A percentile compares a stretch with the other conserved stretches of the same genome.
phyloP scores from a whole-genome alignment of 2,888 invertebrate genomes.

The Bombyx huttoni region DNA sequence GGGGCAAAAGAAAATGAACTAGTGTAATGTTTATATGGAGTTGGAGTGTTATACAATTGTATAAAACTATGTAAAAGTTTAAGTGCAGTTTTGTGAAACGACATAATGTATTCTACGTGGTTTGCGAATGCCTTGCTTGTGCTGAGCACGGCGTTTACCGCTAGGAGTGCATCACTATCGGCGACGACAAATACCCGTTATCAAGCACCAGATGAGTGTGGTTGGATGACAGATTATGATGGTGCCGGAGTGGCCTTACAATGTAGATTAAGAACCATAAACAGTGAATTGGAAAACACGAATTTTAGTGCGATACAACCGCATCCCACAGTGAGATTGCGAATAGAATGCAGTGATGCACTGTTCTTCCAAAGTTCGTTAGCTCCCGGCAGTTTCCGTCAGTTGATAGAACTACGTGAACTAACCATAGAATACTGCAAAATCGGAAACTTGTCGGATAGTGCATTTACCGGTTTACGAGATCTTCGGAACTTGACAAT shows the following conservation, averaged over 20 bases:
- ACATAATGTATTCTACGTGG: constrained; percentile 58
- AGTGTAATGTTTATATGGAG: constrained; percentile 48
- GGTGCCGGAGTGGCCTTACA: constrained; percentile 80
- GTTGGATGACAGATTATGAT: constrained; percentile 80
- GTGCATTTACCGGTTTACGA: constrained; percentile 85
- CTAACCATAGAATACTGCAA: constrained; percentile 87
- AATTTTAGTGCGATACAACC: constrained; percentile 88
- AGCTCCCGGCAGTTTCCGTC: constrained; percentile 82
- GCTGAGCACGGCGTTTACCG: constrained; percentile 50
- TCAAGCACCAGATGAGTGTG: constrained; percentile 86
- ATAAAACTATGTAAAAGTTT: constrained; percentile 58
- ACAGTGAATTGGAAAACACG: constrained; percentile 85
- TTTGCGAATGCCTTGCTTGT: constrained; percentile 49
- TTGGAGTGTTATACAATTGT: constrained; percentile 46
- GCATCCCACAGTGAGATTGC: constrained; percentile 82
- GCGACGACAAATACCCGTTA: constrained; percentile 74
- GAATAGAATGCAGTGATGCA: constrained; percentile 85
- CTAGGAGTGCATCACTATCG: constrained; percentile 59
- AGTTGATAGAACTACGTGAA: constrained; percentile 81
- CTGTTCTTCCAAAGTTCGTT: constrained; percentile 86
- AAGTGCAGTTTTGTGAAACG: constrained; percentile 49
- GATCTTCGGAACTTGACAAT: constrained; percentile 85
- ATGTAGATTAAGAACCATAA: constrained; percentile 82
- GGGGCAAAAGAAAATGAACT: constrained; percentile 45
- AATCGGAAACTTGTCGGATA: constrained; percentile 84